Percentiles rank a stretch among this genome's conserved stretches.
phyloP scores from a whole-genome alignment of 2,888 invertebrate species.

The Rotaria socialis region DNA sequence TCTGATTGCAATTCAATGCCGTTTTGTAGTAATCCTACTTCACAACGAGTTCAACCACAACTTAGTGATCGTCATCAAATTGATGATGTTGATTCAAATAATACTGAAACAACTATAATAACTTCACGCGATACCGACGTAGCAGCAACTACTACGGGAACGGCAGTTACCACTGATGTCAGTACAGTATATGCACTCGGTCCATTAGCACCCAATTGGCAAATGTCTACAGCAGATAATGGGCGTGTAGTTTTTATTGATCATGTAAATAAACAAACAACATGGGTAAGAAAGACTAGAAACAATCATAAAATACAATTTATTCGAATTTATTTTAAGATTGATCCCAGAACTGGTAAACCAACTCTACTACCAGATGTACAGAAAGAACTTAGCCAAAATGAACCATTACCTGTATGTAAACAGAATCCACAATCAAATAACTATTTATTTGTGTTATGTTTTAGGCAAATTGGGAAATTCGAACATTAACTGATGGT shows the following conservation, averaged over 20 bases:
- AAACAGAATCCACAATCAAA: neutral
- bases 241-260: constrained; percentile 95
- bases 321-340: neutral
- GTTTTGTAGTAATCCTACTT: neutral
- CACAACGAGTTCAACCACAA: neutral
- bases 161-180: neutral
- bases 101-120: neutral
- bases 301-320: too few species aligned
- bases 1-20: too few species aligned
- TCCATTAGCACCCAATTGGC: constrained; percentile 66
- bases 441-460: neutral
- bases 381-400: neutral
- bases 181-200: neutral
- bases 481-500: constrained; percentile 29
- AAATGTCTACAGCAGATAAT: constrained; percentile 90
- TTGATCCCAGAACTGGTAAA: constrained; percentile 27
- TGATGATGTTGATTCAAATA: neutral
- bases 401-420: constrained; percentile 11
- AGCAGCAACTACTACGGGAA: too few species aligned
- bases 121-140: neutral
- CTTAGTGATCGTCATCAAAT: neutral
- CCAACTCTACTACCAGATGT: neutral
- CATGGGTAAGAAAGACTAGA: constrained; percentile 75
- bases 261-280: constrained; percentile 87
- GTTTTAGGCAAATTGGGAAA: neutral